phyloP scores from a whole-genome alignment of 2,797 vertebrate genomes.

The Bradypus variegatus region DNA sequence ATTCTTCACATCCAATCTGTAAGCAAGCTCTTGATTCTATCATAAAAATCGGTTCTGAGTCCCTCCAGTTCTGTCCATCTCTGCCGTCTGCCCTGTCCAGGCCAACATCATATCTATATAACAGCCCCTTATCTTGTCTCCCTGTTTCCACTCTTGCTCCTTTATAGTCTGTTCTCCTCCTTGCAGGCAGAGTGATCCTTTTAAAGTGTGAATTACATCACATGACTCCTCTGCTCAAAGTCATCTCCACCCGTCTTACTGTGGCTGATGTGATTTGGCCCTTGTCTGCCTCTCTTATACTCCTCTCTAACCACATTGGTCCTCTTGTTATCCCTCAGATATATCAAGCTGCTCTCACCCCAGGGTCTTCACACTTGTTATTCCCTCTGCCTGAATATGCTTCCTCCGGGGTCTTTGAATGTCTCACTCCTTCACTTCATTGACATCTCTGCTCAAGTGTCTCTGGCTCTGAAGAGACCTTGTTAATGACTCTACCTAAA shows the following conservation, averaged over 20 bases:
- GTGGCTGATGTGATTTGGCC: fast-evolving
- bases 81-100: background rate
- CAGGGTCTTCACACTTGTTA: background rate
- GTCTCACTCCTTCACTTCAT: background rate
- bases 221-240: background rate
- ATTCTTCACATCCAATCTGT: background rate
- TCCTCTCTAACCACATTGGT: background rate
- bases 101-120: background rate
- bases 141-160: background rate
- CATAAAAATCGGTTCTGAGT: background rate
- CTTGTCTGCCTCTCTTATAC: background rate
- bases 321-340: background rate
- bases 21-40: background rate
- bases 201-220: background rate
- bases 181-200: fast-evolving
- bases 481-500: background rate
- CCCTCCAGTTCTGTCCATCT: background rate
- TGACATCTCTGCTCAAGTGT: background rate
- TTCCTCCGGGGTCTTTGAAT: background rate
- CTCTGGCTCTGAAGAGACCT: background rate
- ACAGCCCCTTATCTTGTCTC: background rate
- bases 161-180: background rate
- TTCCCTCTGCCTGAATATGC: background rate
- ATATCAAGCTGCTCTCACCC: background rate
- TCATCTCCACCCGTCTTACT: background rate